phyloP scores from a whole-genome alignment of 1,140 invertebrate species.

The Drosophila punjabiensis region DNA sequence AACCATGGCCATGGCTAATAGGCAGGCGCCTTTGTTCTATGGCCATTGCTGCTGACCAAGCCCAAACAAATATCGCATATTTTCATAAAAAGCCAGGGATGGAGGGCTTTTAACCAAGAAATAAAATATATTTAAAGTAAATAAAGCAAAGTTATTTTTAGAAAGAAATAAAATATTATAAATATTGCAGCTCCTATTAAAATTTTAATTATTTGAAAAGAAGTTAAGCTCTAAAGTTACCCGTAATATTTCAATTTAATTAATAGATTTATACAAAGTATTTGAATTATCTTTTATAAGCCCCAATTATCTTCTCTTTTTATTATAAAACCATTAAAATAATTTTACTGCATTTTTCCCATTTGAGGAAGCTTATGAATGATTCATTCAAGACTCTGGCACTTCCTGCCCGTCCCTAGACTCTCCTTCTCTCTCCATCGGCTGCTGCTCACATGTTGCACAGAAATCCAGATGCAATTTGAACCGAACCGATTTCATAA shows the following conservation, averaged over 20 bases:
- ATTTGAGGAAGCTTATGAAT: slow-evolving; percentile 36
- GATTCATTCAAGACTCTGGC: slow-evolving; percentile 32
- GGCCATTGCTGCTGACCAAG: slow-evolving; percentile 65
- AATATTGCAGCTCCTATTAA: too few relatives aligned
- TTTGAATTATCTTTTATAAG: neutral
- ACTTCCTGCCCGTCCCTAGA: slow-evolving; percentile 54
- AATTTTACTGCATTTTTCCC: slow-evolving; percentile 8
- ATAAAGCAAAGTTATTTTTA: neutral
- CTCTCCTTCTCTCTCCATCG: neutral
- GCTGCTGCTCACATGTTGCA: slow-evolving; percentile 34
- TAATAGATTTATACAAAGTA: neutral
- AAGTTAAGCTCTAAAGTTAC: neutral
- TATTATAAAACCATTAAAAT: neutral
- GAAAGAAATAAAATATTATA: neutral
- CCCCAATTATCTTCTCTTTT: neutral
- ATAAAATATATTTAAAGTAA: neutral
- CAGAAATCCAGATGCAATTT: slow-evolving; percentile 56
- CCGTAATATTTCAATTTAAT: neutral
- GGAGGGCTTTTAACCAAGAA: neutral
- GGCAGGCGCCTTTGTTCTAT: slow-evolving; percentile 74
- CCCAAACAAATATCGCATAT: slow-evolving; percentile 76
- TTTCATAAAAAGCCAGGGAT: slow-evolving; percentile 62
- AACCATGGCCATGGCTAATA: slow-evolving; percentile 67
- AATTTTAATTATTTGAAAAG: too few relatives aligned
- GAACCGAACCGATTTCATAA: slow-evolving; percentile 48